These are phyloP conservation scores for Crossaster papposus DNA, from an alignment of 53 echinoderm and acorn worm species.

Conservation along the genomic window DNA sequence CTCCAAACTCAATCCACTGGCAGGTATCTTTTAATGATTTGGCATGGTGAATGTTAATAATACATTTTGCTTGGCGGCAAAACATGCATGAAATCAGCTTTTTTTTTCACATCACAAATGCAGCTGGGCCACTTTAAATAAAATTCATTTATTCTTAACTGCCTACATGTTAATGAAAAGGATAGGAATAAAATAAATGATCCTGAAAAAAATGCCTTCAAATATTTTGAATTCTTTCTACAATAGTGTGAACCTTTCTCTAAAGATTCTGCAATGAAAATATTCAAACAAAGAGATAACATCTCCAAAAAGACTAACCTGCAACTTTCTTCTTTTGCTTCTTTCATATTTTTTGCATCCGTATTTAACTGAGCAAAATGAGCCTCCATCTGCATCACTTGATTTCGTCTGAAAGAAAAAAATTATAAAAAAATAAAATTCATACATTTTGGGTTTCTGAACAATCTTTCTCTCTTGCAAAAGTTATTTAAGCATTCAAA, in stretches of 20 bases:
- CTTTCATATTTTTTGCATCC: constrained; percentile 63
- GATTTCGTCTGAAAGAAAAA: constrained; percentile 51
- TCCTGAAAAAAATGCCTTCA: background rate
- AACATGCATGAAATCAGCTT: background rate
- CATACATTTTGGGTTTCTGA: background rate
- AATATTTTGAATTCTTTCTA: background rate
- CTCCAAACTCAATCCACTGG: background rate
- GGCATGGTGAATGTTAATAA: background rate
- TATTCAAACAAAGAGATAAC: background rate
- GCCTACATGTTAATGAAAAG: no score
- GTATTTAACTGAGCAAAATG: constrained; percentile 71
- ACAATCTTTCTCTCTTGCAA: background rate
- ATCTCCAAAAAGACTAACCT: constrained; percentile 65
- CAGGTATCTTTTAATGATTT: background rate
- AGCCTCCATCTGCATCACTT: constrained; percentile 75
- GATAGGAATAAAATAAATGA: background rate
- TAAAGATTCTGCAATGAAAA: background rate
- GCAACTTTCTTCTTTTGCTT: constrained; percentile 78
- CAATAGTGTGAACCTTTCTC: background rate
- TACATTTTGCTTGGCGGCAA: background rate
- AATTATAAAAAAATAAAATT: background rate
- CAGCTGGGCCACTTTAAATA: background rate
- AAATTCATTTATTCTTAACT: background rate
- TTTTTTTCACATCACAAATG: background rate
- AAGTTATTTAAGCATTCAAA: no score